Evolutionary conservation across 2,113 vertebrate species (phyloP).

Genomic region (Callithrix jacchus): DNA sequence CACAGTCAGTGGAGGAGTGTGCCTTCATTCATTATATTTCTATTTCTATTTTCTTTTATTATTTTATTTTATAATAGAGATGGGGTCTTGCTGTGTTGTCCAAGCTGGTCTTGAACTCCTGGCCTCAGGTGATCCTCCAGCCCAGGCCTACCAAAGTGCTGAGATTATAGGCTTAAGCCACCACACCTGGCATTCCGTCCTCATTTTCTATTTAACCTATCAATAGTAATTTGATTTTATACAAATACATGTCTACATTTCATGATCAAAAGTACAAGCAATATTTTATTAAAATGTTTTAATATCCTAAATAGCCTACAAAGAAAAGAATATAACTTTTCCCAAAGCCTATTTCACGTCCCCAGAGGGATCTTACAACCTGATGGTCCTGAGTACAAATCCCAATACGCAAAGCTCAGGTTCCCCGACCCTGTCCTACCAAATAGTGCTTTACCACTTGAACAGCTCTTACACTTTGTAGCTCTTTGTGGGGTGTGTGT

Average conservation of each 20-base stretch:
- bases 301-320: not conserved
- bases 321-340: not conserved
- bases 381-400: not conserved
- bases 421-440: not conserved
- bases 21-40: not conserved
- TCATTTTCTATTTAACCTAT: not conserved
- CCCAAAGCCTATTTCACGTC: not conserved
- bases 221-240: not conserved
- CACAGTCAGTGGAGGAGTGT: not conserved
- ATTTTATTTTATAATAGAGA: no score
- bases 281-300: not conserved
- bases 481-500: not conserved
- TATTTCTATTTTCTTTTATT: no score
- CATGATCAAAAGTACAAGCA: not conserved
- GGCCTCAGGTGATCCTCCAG: no score
- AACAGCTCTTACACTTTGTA: not conserved
- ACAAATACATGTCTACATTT: not conserved
- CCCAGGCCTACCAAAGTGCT: no score
- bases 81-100: no score
- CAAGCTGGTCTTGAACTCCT: no score
- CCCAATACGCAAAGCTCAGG: not conserved
- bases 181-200: not conserved
- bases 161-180: no score
- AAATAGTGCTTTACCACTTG: not conserved
- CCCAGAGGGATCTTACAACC: not conserved